These are phyloP conservation scores for Stenchaetothrips biformis DNA, from an alignment of 2,888 invertebrate genomes.

Conservation along the genomic window DNA sequence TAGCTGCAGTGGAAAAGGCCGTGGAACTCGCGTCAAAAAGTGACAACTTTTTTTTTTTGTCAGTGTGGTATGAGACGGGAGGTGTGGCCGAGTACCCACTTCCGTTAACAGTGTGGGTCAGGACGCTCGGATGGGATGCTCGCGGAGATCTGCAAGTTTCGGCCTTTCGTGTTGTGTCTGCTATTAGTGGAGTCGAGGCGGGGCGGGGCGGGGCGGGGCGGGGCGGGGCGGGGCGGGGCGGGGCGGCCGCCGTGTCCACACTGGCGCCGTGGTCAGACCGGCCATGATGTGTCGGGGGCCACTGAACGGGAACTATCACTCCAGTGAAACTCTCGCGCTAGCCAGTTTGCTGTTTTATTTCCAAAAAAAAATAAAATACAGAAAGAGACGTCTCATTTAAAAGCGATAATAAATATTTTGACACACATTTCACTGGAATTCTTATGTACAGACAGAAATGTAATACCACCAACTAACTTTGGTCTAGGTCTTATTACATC, in stretches of 20 bases:
- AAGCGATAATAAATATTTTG: constrained; percentile 12
- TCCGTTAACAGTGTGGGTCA: too few species aligned
- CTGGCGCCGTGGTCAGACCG: neutral
- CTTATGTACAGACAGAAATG: too few species aligned
- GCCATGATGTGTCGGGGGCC: neutral
- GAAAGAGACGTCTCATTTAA: neutral
- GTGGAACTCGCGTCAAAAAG: neutral
- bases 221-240: neutral
- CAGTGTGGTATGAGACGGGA: neutral
- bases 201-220: too few species aligned
- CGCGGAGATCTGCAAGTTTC: too few species aligned
- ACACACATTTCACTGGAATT: neutral
- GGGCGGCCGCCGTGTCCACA: neutral
- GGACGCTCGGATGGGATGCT: too few species aligned
- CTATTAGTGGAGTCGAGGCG: too few species aligned
- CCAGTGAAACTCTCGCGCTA: neutral
- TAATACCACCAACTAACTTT: too few species aligned
- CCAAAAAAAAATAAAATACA: too few species aligned
- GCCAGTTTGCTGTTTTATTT: too few species aligned
- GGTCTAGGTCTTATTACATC: too few species aligned
- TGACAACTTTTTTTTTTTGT: neutral
- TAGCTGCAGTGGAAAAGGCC: neutral
- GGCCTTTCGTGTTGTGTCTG: too few species aligned
- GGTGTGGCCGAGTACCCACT: neutral
- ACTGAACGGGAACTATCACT: neutral